Base-by-base conservation (phyloP, 2,888 invertebrate genomes). In the Philopedon plagiatum region DNA sequence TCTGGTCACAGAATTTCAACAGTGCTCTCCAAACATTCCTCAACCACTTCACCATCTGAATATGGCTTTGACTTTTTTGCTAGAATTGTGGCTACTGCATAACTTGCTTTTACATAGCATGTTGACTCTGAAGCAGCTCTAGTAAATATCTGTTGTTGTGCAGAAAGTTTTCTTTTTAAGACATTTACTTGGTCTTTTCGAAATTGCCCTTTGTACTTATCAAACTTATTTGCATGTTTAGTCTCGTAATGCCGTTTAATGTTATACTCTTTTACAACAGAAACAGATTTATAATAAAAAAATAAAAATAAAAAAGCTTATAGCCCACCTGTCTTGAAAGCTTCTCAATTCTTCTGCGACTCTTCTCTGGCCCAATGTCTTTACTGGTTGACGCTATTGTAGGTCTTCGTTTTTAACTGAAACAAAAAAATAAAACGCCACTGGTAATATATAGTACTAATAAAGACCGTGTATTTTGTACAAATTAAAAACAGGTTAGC, bases 201-300 rank as follows among this genome's bases (percentile, higher is more conserved):
- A n/a, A n/a, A n/a, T n/a, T n/a, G n/a, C n/a, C n/a, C n/a, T n/a
- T n/a, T 57, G 65, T 57, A 65, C 49, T 44, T 46, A 46, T 66
- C 58, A 58, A 66, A 58, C 46, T 58, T 60, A 46, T 29, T 32
- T 58, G 66, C 60, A 49, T 46, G 49, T 39, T 60, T 58, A 44
- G 66, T 58, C n/a, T 66, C 44, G 66, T 58, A 58, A 21, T 66
- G 66, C 15, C 64, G 54, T 64, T 64, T 64, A n/a, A 64, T 32
- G 41, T 66, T 66, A 32, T 66, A 66, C 49, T 60, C 60, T 44
- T 66, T 66, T 44, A 66, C 23, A 46, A 58, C 58, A 44, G 66
- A 58, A 58, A 66, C 58, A n/a, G 66, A 57, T 46, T 66, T 11
- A 58, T 66, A 44, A 46, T 58, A 66, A 44, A 66, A 44, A 29